Conservation (phyloP, 1,140 invertebrate species). For the Chelonus insularis region DNA sequence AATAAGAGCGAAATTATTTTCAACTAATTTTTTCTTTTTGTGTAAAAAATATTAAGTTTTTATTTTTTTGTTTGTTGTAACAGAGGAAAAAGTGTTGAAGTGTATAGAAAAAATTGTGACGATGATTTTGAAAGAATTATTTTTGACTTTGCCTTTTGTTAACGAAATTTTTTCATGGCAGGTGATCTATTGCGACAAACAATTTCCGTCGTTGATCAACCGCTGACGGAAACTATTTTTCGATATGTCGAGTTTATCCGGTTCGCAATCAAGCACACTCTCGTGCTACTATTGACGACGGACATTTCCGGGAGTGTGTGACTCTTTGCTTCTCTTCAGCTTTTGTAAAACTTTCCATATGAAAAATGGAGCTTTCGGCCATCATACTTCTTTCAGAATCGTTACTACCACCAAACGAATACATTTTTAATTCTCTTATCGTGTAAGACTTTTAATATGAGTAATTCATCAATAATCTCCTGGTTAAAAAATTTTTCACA, state of each 20-base stretch:
- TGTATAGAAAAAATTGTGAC: no score
- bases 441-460: no score
- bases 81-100: no score
- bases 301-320: conserved; percentile 8
- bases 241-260: conserved; percentile 20
- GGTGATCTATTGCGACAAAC: conserved; percentile 4
- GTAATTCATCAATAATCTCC: not conserved
- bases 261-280: conserved; percentile 9
- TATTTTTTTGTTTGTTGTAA: no score
- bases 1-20: no score
- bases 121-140: no score
- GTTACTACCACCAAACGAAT: not conserved
- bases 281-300: not conserved
- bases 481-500: not conserved
- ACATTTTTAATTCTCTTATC: not conserved
- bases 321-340: not conserved
- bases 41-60: no score
- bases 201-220: conserved; percentile 11
- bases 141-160: not conserved
- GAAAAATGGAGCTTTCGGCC: conserved; percentile 30
- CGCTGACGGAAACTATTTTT: conserved; percentile 19
- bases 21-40: no score
- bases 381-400: not conserved
- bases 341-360: not conserved
- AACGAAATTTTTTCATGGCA: not conserved